Evolutionary conservation across 1,140 invertebrate genomes (phyloP), one percentile per base, ranked within the genome.

Genomic region (Thaumatotibia leucotreta): DNA sequence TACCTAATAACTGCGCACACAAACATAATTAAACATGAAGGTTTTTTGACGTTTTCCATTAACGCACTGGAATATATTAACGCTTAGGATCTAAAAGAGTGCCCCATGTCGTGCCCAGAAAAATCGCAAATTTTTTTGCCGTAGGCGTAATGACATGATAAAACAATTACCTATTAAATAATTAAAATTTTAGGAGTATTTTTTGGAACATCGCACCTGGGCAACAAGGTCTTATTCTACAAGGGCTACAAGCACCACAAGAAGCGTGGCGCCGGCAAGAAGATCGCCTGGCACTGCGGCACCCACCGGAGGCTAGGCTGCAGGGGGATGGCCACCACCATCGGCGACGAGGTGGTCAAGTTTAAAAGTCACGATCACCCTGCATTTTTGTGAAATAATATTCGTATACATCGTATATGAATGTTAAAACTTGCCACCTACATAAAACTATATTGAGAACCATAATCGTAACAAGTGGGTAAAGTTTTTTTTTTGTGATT

Each of bases 161-260:
- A 20, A 45, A 52, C 14, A 50, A 63, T 33, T 63, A 33, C 32
- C 23, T 5, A 27, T 4, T 49, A 45, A 27, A 27, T n/a, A 61
- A 27, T 62, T 64, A 14, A 45, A 4, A 45, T 58, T 58, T 58
- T n/a, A 58, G 52, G 52, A 2, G n/a, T 29, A 58, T 58, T 27
- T 14, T 58, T 58, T n/a, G 52, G 52, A 11, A 24, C 24, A n/a
- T 58, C 52, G 10, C 52, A 58, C 27, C n/a, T 58, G 1, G 52
- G 52, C n/a, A 58, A 58, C 23, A 58, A 27, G n/a, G 17, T 14
- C 10, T 11, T 58, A 5, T 58, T 27, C 24, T 58, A 14, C 27
- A 58, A 8, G 14, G 52, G 52, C n/a, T 58, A 58, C 52, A 58
- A 58, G n/a, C 24, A 58, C 24, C 52, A 58, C 5, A 27, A 27